Evolutionary conservation across 2,113 vertebrate species (phyloP).

Genomic region (Ptilonorhynchus violaceus): DNA sequence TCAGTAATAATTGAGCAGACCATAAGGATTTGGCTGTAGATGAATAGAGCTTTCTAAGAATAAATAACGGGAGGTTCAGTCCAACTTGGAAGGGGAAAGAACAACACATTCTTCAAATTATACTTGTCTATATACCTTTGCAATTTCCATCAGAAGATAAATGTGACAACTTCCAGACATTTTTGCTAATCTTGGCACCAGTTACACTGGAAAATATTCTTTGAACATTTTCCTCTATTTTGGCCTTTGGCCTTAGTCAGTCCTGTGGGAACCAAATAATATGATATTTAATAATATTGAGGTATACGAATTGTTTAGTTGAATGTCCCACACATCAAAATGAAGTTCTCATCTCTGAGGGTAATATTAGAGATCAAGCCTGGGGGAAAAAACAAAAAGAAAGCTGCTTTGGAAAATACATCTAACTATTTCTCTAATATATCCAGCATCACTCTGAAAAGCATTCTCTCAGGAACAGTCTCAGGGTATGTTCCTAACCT

Average conservation of each 20-base stretch:
- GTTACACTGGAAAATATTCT: slow-evolving; percentile 28
- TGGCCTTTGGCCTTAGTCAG: not conserved
- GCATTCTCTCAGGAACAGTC: not conserved
- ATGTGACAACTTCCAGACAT: slow-evolving; percentile 49
- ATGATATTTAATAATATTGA: slow-evolving; percentile 37
- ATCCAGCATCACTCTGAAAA: not conserved
- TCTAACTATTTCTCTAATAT: not conserved
- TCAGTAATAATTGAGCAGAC: slow-evolving; percentile 9
- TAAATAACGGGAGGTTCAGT: slow-evolving; percentile 27
- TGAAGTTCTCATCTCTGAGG: not conserved
- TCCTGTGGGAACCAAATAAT: slow-evolving; percentile 31
- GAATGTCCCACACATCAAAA: slow-evolving; percentile 24
- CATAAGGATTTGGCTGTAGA: slow-evolving; percentile 33
- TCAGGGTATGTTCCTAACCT: not conserved
- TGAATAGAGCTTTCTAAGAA: slow-evolving; percentile 50
- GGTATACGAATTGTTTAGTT: slow-evolving; percentile 16
- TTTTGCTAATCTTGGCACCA: slow-evolving; percentile 54
- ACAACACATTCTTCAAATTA: slow-evolving; percentile 52
- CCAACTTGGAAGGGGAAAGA: slow-evolving; percentile 25
- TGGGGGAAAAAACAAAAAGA: not conserved
- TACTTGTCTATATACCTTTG: slow-evolving; percentile 43
- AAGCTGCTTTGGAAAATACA: not conserved
- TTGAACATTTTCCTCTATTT: slow-evolving; percentile 22
- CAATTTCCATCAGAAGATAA: slow-evolving; percentile 48
- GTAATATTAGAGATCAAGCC: not conserved